Evolutionary conservation across 2,113 vertebrate species (phyloP).

Genomic region (Sinocyclocheilus anophthalmus): DNA sequence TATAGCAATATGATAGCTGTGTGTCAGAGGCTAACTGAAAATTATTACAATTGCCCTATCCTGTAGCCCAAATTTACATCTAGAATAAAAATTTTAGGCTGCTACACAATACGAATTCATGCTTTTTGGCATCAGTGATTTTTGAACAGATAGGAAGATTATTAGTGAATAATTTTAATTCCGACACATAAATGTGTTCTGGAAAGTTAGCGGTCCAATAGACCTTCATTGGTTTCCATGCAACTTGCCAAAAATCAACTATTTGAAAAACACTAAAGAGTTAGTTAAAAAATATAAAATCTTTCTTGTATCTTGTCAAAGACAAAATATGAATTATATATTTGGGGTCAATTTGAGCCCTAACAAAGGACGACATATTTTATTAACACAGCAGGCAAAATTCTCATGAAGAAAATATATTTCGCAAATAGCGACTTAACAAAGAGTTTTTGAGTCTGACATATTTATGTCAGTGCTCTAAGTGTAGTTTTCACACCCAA

Average conservation of each 20-base stretch:
- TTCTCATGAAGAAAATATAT: conserved; percentile 27
- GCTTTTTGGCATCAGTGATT: too few relatives aligned
- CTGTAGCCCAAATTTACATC: too few relatives aligned
- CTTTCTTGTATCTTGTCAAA: background rate
- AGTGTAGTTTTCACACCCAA: conserved; percentile 37
- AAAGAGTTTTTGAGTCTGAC: background rate
- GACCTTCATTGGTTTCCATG: background rate
- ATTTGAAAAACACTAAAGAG: background rate
- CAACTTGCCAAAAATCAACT: background rate
- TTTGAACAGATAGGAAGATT: too few relatives aligned
- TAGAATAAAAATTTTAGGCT: too few relatives aligned
- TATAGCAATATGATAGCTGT: background rate
- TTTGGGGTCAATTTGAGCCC: background rate
- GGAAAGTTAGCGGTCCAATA: background rate
- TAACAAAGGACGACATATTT: background rate
- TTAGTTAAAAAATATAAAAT: background rate
- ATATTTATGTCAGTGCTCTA: conserved; percentile 12
- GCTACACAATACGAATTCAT: too few relatives aligned
- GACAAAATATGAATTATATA: background rate
- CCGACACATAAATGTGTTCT: background rate
- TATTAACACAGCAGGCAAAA: background rate
- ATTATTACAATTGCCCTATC: background rate
- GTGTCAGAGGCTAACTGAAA: background rate
- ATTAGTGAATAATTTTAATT: too few relatives aligned
- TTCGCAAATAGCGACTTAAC: background rate